Percentiles rank a stretch among this genome's conserved stretches.
Conservation (phyloP, 1,140 invertebrate species). For the Onthophagus taurus region DNA sequence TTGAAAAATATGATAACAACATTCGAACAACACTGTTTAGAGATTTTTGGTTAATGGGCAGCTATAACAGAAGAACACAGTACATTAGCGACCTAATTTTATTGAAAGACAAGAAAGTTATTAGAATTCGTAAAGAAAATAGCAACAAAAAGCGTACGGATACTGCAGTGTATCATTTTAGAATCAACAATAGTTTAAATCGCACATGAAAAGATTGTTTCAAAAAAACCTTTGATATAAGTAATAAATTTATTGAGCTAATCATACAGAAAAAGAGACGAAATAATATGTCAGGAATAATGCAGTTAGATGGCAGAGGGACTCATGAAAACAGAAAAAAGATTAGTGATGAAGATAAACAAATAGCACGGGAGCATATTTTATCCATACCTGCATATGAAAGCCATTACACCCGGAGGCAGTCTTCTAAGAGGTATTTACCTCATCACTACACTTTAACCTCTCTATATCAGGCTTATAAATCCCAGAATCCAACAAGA, state of each 20-base stretch:
- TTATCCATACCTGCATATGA: slow-evolving; percentile 8
- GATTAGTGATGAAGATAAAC: slow-evolving; percentile 3
- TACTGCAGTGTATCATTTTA: not conserved
- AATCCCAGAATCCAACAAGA: not conserved
- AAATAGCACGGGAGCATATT: slow-evolving; percentile 6
- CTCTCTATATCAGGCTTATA: slow-evolving; percentile 5
- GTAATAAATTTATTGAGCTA: slow-evolving; percentile 10
- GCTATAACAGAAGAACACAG: not conserved
- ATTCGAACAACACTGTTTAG: not conserved
- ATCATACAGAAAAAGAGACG: slow-evolving; percentile 4
- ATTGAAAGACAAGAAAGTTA: slow-evolving; percentile 3
- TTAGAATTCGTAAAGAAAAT: slow-evolving; percentile 4
- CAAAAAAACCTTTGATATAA: slow-evolving; percentile 9
- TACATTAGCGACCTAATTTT: not conserved
- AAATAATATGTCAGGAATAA: not conserved
- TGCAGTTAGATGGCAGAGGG: slow-evolving; percentile 2
- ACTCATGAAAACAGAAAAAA: slow-evolving; percentile 4
- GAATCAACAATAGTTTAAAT: not conserved
- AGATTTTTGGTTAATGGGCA: slow-evolving; percentile 8
- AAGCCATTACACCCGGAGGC: slow-evolving; percentile 10
- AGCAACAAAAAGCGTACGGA: not conserved
- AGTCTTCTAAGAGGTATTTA: slow-evolving; percentile 7
- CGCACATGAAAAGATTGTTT: slow-evolving; percentile 14
- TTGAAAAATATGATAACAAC: slow-evolving; percentile 4
- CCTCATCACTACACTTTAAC: slow-evolving; percentile 7